A percentile compares a stretch with the other conserved stretches of the same genome.
Evolutionary conservation across 2,797 vertebrate species (phyloP).

Genomic region (Sparidentex hasta): DNA sequence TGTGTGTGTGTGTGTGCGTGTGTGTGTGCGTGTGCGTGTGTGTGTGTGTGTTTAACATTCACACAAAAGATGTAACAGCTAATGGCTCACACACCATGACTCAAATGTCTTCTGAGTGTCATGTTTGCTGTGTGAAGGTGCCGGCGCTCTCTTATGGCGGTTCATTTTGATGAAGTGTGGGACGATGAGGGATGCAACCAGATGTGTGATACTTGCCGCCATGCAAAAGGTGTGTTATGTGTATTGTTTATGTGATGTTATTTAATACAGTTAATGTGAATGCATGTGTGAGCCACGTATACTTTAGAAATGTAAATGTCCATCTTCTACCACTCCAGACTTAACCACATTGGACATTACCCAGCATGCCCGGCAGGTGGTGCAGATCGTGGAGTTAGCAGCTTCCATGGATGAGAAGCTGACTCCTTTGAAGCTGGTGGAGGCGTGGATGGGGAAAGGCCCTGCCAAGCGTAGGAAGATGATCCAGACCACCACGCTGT

Average conservation of each 20-base stretch:
- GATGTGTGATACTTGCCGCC: slow-evolving; percentile 94
- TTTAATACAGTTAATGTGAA: background rate
- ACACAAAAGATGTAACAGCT: too few species aligned
- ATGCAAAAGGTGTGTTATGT: slow-evolving; percentile 79
- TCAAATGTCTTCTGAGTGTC: background rate
- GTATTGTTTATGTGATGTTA: background rate
- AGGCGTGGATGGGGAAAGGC: slow-evolving; percentile 94
- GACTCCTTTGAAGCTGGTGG: slow-evolving; percentile 94
- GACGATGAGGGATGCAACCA: slow-evolving; percentile 90
- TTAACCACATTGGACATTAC: slow-evolving; percentile 85
- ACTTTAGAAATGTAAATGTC: background rate
- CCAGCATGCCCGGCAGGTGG: slow-evolving; percentile 87
- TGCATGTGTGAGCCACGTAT: background rate
- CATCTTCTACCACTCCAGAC: slow-evolving; percentile 68
- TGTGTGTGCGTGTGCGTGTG: too few species aligned
- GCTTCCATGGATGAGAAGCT: slow-evolving; percentile 90
- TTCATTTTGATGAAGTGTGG: slow-evolving; percentile 97
- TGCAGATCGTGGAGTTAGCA: slow-evolving; percentile 91
- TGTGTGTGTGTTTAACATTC: too few species aligned
- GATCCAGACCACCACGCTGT: slow-evolving; percentile 84
- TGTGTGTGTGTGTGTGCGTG: too few species aligned
- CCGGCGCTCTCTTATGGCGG: slow-evolving; percentile 92
- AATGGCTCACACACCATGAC: too few species aligned
- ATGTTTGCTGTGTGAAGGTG: slow-evolving; percentile 84
- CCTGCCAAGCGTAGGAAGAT: slow-evolving; percentile 89